Conservation (phyloP, 2,113 vertebrate genomes). For the Crotalus viridis region DNA sequence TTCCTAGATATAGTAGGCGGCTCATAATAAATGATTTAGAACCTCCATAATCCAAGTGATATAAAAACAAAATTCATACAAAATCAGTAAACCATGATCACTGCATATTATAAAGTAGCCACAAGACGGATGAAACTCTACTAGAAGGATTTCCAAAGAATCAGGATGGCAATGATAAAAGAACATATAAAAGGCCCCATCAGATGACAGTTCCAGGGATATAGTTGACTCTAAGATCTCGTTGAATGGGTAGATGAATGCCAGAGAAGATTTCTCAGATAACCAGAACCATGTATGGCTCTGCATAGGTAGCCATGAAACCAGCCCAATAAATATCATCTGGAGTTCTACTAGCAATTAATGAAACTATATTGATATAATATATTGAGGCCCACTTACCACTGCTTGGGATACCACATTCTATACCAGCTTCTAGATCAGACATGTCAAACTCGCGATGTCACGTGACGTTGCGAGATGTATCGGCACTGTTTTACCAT, state of each 20-base stretch:
- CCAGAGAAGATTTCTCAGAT: not conserved
- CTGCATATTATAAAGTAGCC: not conserved
- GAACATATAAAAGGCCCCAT: not conserved
- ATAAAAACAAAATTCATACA: not conserved
- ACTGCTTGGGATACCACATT: not conserved
- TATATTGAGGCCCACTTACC: not conserved
- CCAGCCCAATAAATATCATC: not conserved
- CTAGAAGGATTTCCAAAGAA: not conserved
- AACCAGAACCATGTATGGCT: not conserved
- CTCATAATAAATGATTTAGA: not conserved
- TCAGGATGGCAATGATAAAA: not conserved
- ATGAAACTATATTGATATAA: not conserved
- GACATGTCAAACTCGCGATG: no score
- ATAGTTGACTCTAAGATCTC: not conserved
- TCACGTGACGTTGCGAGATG: no score
- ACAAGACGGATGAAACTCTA: not conserved
- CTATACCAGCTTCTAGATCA: not conserved
- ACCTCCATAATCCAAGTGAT: not conserved
- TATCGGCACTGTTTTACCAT: no score
- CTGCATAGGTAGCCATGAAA: not conserved
- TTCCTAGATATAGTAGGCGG: not conserved
- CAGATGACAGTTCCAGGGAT: not conserved
- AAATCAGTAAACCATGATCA: not conserved
- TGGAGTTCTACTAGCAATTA: not conserved
- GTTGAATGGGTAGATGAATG: not conserved